phyloP scores from a whole-genome alignment of 2,113 vertebrate species.

The Oenanthe melanoleuca region DNA sequence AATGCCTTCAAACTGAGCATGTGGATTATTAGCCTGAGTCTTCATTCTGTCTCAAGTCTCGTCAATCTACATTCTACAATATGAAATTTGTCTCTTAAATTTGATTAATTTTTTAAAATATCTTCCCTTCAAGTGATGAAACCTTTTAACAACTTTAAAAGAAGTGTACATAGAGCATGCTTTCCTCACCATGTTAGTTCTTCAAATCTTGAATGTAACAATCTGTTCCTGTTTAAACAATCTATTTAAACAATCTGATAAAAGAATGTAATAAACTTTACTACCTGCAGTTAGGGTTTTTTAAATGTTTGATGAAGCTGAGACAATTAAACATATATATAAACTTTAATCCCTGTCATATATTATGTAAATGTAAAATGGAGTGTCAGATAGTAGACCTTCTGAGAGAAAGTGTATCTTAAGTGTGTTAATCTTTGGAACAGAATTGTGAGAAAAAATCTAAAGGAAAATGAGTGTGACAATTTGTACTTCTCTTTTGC shows the following conservation, averaged over 20 bases:
- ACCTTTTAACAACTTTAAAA: neutral
- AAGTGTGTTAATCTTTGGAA: neutral
- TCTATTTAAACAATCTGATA: neutral
- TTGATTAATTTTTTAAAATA: neutral
- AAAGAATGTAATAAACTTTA: neutral
- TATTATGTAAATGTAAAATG: neutral
- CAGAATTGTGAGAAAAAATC: neutral
- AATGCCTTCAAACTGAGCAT: neutral
- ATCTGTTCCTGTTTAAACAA: neutral
- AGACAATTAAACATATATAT: neutral
- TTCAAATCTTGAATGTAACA: neutral
- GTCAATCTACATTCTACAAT: neutral
- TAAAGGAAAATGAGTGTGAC: neutral
- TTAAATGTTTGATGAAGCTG: neutral
- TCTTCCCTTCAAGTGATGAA: neutral
- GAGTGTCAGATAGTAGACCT: neutral
- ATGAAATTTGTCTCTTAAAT: neutral
- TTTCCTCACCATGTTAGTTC: neutral
- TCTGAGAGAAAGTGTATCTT: neutral
- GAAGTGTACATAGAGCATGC: neutral
- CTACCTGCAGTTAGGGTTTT: neutral
- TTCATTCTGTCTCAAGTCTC: neutral
- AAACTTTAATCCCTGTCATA: neutral
- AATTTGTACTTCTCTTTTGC: neutral
- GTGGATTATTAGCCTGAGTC: neutral